These are phyloP conservation scores for Mallotus villosus DNA, from an alignment of 2,797 vertebrate species.

Conservation along the genomic window DNA sequence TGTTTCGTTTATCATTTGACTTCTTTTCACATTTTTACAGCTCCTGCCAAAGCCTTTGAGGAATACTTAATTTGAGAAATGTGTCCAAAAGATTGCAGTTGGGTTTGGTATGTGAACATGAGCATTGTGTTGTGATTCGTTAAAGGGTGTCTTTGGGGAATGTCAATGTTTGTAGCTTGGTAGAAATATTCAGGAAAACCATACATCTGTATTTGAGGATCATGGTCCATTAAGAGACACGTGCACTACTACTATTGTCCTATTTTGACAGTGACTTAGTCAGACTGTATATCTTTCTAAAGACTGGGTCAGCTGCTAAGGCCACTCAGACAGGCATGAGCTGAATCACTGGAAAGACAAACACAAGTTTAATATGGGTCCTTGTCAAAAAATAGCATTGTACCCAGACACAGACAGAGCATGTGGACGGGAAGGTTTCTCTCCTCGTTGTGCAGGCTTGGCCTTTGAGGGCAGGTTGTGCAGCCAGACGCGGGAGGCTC, in stretches of 20 bases:
- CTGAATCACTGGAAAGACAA: constrained; percentile 46
- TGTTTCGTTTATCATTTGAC: background rate
- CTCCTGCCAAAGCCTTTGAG: constrained; percentile 8
- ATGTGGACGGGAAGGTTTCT: background rate
- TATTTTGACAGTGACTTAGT: constrained; percentile 35
- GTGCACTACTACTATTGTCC: background rate
- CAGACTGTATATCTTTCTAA: constrained; percentile 37
- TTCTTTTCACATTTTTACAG: background rate
- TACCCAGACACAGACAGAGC: background rate
- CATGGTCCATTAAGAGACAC: constrained; percentile 2
- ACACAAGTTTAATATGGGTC: constrained; percentile 41
- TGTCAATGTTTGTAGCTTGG: constrained; percentile 25
- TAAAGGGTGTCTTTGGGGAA: constrained; percentile 13
- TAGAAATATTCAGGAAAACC: background rate
- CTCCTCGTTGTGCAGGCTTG: background rate
- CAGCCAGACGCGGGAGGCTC: background rate
- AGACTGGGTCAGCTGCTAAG: constrained; percentile 44
- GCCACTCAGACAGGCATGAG: constrained; percentile 23
- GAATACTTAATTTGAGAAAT: constrained; percentile 5
- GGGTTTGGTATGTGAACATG: background rate
- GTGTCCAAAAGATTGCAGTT: background rate
- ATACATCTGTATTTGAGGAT: background rate
- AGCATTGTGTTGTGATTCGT: constrained; percentile 1
- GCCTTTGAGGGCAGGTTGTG: background rate
- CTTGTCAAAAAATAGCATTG: background rate